Base-by-base conservation (phyloP, 2,797 vertebrate genomes). In the Fistularia tabacaria region DNA sequence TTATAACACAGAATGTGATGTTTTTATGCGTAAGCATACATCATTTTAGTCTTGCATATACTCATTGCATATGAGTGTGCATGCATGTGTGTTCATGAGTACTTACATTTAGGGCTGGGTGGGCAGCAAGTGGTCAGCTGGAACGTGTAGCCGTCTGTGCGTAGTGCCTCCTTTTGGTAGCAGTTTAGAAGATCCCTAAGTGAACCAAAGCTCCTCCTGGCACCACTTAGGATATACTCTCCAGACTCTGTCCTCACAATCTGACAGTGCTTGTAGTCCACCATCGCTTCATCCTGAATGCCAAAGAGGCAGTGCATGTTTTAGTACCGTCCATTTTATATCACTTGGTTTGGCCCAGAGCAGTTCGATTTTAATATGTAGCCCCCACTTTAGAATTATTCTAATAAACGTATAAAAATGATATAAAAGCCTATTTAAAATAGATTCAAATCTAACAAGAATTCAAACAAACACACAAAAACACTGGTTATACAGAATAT, bases 161-260 rank as follows among this genome's bases (percentile, higher is more conserved):
- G 94, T 44, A 99, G 93, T 8, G 94, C 98, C 90, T 99, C 97
- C 87, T 96, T 98, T 49, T 95, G 94, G 85, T 99, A 99, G 85
- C 93, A 96, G 59, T 93, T 92, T 81, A 99, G 89, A 46, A 99
- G 92, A 59, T 98, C 96, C 78, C 87, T 90, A 55, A 99, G 91
- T 13, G 89, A 93, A 66, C 70, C 77, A 46, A 98, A 99, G 76
- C 86, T 94, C 88, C 86, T 94, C 87, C 94, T 95, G 3, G 94
- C 93, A 43, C 97, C 96, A 51, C 86, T 95, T 64, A 99, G 91
- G 62, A 92, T 91, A 79, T 90, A 98, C 66, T 98, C 93, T 13
- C 92, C 93, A 0, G 84, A 89, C 11, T 92, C 91, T 11, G 88
- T 94, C 89, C 92, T 95, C 0, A 92, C 81, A 49, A 99, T 95